These are phyloP conservation scores for Ciona savignyi DNA, from an alignment of 23 tunicate genomes.

Conservation along the genomic window DNA sequence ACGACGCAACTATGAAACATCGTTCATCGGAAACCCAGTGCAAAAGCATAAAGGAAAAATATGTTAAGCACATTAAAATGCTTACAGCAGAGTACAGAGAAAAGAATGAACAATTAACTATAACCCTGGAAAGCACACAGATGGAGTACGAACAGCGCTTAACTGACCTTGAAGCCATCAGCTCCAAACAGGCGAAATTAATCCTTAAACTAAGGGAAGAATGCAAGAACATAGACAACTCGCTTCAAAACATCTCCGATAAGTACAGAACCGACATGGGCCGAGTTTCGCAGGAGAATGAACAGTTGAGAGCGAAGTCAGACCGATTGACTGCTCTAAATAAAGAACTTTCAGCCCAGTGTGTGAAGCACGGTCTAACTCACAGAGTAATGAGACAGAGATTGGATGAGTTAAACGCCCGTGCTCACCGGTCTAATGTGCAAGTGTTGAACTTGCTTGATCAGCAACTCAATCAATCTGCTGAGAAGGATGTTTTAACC, in stretches of 20 bases:
- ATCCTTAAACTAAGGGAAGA: constrained; percentile 36
- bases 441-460: constrained; percentile 62
- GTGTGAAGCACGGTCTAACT: constrained; percentile 76
- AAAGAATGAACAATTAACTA: background rate
- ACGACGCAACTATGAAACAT: constrained; percentile 12
- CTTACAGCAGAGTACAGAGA: background rate
- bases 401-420: constrained; percentile 29
- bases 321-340: constrained; percentile 29
- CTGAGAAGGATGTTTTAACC: too few relatives aligned
- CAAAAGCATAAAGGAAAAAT: background rate
- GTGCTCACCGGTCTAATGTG: constrained; percentile 29
- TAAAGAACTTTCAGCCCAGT: constrained; percentile 64
- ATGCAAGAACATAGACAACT: constrained; percentile 37
- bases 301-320: constrained; percentile 8
- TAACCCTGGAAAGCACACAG: background rate
- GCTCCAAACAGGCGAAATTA: constrained; percentile 51
- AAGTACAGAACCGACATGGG: constrained; percentile 68
- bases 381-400: constrained; percentile 67
- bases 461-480: constrained; percentile 2
- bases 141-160: constrained; percentile 36
- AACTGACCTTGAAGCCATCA: constrained; percentile 39
- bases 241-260: constrained; percentile 15
- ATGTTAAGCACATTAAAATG: background rate
- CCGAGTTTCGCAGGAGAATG: constrained; percentile 41
- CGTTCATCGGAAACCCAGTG: background rate